Evolutionary conservation across 2,888 invertebrate species (phyloP), one percentile per base, ranked within the genome.

Genomic region (Cyrtodaria siliqua): DNA sequence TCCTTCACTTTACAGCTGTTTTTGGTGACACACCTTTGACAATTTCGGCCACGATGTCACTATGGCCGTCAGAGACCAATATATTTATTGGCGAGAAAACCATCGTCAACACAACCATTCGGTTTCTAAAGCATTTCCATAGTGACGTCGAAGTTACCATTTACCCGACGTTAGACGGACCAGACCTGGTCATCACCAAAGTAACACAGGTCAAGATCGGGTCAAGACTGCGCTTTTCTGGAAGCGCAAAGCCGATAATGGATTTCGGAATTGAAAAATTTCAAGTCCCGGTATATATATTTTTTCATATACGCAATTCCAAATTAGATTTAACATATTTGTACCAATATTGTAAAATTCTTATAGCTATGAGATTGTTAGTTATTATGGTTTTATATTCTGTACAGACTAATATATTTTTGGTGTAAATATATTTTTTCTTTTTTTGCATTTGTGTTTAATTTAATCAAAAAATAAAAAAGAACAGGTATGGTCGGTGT

Each of bases 81-180:
- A 69, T 69, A 2, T 60, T 38, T 42, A 52, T 69, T 23, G 60
- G 53, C 12, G 69, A 53, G 52, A 69, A 69, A 42, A 69, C 60
- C 33, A 47, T 60, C 33, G 61, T 69, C 42, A 60, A 69, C 69
- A 69, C 20, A 12, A 61, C 60, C 9, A 33, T 69, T 24, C 33
- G 18, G 4, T 61, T 69, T 52, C 40, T 27, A 23, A 42, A 52
- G 3, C 27, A 29, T 8, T 9, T 60, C 42, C 29, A 60, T 42
- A n/a, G 50, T n/a, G 38, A 53, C 53, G 61, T 69, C 16, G 24
- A 40, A 18, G 53, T 69, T 20, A 44, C 40, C 47, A 16, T 69
- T 16, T 52, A 61, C 24, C 69, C 69, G 23, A 47, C 69, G 14
- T 20, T 69, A 26, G 69, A 69, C 33, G 69, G 40, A 20, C 69